Conservation (phyloP, 2,797 vertebrate species). For the Tinamus major region DNA sequence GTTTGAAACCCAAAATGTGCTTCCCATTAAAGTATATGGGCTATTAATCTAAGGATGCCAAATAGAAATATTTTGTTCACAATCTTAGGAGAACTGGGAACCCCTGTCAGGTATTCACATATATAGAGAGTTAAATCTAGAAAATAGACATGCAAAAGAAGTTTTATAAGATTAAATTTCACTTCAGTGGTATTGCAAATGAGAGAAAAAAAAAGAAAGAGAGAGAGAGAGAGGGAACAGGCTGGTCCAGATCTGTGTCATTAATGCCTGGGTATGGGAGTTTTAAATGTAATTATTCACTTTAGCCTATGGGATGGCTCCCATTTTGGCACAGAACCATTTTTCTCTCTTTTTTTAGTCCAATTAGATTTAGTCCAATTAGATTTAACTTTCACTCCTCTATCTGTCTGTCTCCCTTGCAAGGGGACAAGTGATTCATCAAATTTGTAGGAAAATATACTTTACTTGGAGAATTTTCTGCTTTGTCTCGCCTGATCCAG, state of each 20-base stretch:
- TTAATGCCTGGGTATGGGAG: neutral
- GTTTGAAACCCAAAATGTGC: neutral
- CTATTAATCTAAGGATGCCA: constrained; percentile 34
- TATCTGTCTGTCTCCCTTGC: neutral
- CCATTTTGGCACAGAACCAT: neutral
- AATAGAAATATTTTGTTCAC: constrained; percentile 23
- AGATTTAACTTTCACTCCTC: neutral
- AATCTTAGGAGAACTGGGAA: constrained; percentile 4
- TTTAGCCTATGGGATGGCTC: neutral
- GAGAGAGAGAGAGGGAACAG: neutral
- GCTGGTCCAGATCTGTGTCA: constrained; percentile 27
- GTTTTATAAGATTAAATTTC: neutral
- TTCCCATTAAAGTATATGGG: neutral
- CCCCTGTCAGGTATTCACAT: neutral
- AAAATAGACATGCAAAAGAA: neutral
- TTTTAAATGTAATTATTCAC: neutral
- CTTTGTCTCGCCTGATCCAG: neutral
- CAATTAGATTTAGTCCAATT: neutral
- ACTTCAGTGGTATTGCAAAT: neutral
- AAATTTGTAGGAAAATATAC: neutral
- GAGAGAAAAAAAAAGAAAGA: neutral
- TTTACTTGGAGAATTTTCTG: neutral
- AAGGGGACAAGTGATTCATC: neutral
- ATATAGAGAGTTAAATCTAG: neutral
- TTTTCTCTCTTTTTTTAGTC: neutral